Evolutionary conservation across 2,113 vertebrate genomes (phyloP).

Genomic region (Dasyprocta punctata): DNA sequence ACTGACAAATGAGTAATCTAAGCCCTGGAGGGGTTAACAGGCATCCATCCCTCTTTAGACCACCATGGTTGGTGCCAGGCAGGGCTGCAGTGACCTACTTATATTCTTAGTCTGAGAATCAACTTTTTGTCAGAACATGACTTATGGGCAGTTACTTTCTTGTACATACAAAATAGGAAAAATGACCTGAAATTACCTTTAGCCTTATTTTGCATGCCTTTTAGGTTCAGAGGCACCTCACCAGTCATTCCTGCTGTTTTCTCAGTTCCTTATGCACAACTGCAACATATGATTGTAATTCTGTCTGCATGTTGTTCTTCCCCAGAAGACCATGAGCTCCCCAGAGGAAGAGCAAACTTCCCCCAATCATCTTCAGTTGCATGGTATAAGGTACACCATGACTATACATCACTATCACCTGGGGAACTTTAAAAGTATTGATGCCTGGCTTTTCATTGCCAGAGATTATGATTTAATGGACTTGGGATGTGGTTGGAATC

Average conservation of each 20-base stretch:
- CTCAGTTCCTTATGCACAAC: too few relatives aligned
- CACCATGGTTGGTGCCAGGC: not conserved
- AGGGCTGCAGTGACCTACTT: not conserved
- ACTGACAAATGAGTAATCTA: not conserved
- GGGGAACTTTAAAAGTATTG: not conserved
- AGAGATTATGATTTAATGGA: not conserved
- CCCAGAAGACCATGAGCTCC: not conserved
- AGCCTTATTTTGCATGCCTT: not conserved
- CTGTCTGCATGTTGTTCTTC: not conserved
- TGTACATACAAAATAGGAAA: slow-evolving; percentile 2
- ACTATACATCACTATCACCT: not conserved
- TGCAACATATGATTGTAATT: not conserved
- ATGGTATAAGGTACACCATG: not conserved
- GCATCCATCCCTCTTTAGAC: not conserved
- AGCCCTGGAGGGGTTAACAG: not conserved
- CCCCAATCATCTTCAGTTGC: not conserved
- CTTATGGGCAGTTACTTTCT: not conserved
- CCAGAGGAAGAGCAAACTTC: not conserved
- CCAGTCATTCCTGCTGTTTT: not conserved
- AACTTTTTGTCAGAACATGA: not conserved
- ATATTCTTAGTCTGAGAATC: not conserved
- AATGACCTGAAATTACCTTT: not conserved
- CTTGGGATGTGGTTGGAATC: not conserved
- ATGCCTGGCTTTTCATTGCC: not conserved
- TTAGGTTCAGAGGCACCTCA: not conserved